Evolutionary conservation across 2,113 vertebrate genomes (phyloP).

Genomic region (Felis chaus): DNA sequence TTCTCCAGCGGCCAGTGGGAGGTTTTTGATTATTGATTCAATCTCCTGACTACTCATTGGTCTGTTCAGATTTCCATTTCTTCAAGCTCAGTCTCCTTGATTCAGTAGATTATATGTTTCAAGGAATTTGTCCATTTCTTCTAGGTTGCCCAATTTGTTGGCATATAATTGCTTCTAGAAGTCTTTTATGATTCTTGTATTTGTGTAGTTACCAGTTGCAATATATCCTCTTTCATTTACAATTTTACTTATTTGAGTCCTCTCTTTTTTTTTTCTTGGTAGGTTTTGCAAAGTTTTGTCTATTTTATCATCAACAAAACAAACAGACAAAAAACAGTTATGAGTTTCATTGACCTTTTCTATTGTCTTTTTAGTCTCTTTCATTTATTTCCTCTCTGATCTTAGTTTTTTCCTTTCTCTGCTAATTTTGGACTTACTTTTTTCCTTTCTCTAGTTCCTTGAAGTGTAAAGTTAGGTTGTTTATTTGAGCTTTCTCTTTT

Average conservation of each 20-base stretch:
- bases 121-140: not conserved
- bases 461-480: not conserved
- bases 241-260: not conserved
- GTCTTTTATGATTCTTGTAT: not conserved
- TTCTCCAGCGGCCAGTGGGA: not conserved
- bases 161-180: not conserved
- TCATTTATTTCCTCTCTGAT: not conserved
- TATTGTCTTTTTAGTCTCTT: not conserved
- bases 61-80: not conserved
- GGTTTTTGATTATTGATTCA: not conserved
- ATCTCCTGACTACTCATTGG: not conserved
- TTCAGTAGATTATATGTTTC: not conserved
- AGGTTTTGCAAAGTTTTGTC: not conserved
- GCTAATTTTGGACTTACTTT: not conserved
- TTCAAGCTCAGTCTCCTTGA: not conserved
- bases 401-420: not conserved
- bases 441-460: not conserved
- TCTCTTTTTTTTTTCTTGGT: not conserved
- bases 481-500: not conserved
- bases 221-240: not conserved
- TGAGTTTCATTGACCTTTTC: not conserved
- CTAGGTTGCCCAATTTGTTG: not conserved
- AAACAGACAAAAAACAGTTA: not conserved
- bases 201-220: not conserved
- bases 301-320: not conserved